Evolutionary conservation across 2,797 vertebrate genomes (phyloP), one percentile per base, ranked within the genome.

Genomic region (Arctocebus calabarensis): DNA sequence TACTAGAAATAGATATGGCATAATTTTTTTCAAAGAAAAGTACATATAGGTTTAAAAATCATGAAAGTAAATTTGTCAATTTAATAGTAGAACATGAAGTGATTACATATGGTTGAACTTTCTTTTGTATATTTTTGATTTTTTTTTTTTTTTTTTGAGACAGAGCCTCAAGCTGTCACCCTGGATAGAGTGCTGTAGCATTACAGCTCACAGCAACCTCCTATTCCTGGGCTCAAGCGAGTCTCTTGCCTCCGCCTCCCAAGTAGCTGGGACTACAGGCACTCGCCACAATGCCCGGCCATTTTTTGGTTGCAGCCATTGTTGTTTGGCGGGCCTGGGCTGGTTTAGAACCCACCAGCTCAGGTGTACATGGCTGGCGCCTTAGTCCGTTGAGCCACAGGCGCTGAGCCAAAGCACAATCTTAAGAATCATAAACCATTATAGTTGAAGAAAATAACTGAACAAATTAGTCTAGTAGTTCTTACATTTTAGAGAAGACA

Each of bases 371-470:
- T 40, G 40, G 40, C 40, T 40, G 40, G 40, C 5, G 40, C 40
- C 40, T 40, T 40, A 40, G 40, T 5, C 3, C 40, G 5, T 3
- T 40, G 40, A 40, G 40, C 40, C 40, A 40, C 40, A 40, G 40
- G 40, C 40, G 40, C 40, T 40, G 40, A 40, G 40, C 40, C 27
- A 64, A 79, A 94, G 48, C 57, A 88, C 25, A 88, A 91, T 43
- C 73, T 62, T 82, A 22, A 94, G 70, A 96, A 88, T 81, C 73
- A 78, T 40, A 94, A 86, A 3, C 14, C 55, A 90, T 73, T 88
- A 34, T 45, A 91, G 82, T 45, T 75, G 40, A 82, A 94, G 62
- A 91, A 74, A 11, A 12, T 88, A 79, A 95, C 34, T 73, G 66
- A 66, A 85, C 64, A 85, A 88, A 78, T 59, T 32, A 66, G 43